Conservation (phyloP, 2,888 invertebrate genomes). For the Hypolimnas misippus region DNA sequence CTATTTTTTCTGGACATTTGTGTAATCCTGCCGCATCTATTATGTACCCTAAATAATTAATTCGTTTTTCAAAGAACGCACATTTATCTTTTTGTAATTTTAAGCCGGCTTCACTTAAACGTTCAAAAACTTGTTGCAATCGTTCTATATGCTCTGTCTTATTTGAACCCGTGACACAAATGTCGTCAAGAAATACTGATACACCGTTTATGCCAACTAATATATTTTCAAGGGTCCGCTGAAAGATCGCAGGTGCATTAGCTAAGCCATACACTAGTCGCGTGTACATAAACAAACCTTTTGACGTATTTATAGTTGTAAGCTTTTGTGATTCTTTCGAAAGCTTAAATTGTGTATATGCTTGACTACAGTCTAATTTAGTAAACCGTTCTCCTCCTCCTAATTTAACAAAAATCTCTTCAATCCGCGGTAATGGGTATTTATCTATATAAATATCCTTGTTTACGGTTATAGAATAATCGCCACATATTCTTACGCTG, state of each 20-base stretch:
- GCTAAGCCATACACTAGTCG: slow-evolving; percentile 43
- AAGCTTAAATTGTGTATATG: slow-evolving; percentile 35
- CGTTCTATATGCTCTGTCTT: slow-evolving; percentile 28
- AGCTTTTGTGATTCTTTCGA: slow-evolving; percentile 33
- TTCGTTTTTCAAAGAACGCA: slow-evolving; percentile 36
- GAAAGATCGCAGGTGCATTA: slow-evolving; percentile 43
- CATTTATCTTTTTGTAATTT: slow-evolving; percentile 37
- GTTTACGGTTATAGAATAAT: slow-evolving; percentile 41
- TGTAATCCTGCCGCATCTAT: slow-evolving; percentile 37
- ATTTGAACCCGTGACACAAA: slow-evolving; percentile 38
- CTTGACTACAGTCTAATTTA: slow-evolving; percentile 37
- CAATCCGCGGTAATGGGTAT: slow-evolving; percentile 40
- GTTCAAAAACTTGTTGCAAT: slow-evolving; percentile 22
- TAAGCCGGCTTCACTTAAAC: slow-evolving; percentile 35
- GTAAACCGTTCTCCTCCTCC: slow-evolving; percentile 35
- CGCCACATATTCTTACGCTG: slow-evolving; percentile 33
- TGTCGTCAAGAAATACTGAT: slow-evolving; percentile 37
- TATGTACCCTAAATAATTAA: slow-evolving; percentile 42
- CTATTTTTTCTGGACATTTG: slow-evolving; percentile 39
- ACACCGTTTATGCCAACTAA: slow-evolving; percentile 42
- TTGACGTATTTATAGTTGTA: slow-evolving; percentile 41
- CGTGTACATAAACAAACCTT: slow-evolving; percentile 42
- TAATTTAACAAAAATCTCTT: slow-evolving; percentile 40
- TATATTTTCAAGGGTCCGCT: slow-evolving; percentile 42
- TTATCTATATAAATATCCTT: slow-evolving; percentile 40